Evolutionary conservation across 2,888 invertebrate species (phyloP).

Genomic region (Chironomus riparius): DNA sequence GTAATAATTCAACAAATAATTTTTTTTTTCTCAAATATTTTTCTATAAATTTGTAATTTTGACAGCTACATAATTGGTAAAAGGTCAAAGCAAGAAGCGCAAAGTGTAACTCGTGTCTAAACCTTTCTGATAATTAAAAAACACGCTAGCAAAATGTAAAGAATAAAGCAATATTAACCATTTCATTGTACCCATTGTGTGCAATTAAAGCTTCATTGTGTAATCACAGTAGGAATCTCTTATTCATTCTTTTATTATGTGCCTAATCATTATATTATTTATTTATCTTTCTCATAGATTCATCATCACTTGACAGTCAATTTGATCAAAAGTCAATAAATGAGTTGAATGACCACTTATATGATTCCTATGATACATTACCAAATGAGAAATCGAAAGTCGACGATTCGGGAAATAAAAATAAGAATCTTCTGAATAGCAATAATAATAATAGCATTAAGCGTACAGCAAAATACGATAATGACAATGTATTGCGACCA

Average conservation of each 20-base stretch:
- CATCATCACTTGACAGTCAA: slow-evolving; percentile 24
- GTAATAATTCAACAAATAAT: no score
- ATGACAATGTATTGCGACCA: slow-evolving; percentile 15
- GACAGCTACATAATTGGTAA: no score
- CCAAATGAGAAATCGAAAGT: slow-evolving; percentile 13
- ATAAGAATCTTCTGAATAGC: no score
- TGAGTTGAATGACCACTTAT: slow-evolving; percentile 25
- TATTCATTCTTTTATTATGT: not conserved
- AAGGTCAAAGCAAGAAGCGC: no score
- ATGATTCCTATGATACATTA: slow-evolving; percentile 22
- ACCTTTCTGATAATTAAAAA: no score
- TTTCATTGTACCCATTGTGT: not conserved
- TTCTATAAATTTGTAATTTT: no score
- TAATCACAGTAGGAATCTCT: not conserved
- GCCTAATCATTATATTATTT: not conserved
- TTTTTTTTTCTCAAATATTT: no score
- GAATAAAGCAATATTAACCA: no score
- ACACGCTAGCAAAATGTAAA: no score
- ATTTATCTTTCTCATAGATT: slow-evolving; percentile 9
- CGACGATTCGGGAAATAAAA: not conserved
- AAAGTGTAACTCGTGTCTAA: no score
- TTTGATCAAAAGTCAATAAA: slow-evolving; percentile 25
- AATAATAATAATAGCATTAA: not conserved
- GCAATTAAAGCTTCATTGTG: not conserved
- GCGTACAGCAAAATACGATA: slow-evolving; percentile 1